Percentiles rank a stretch among this genome's conserved stretches.
Evolutionary conservation across 2,113 vertebrate species (phyloP).

Genomic region (Myrmecophaga tridactyla): DNA sequence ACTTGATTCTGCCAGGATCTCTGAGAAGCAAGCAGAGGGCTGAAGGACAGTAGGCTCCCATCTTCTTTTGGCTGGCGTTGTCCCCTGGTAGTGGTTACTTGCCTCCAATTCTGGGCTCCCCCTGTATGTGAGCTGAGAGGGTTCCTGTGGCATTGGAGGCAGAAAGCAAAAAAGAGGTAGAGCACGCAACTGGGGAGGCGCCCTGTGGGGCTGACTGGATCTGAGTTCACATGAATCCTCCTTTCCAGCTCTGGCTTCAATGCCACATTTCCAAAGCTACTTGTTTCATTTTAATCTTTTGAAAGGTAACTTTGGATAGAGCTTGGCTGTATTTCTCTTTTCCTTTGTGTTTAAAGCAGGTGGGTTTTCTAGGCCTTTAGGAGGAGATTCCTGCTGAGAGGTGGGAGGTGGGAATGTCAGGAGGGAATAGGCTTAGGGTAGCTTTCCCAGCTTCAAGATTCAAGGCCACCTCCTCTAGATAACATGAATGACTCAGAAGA

Average conservation of each 20-base stretch:
- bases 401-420: too few relatives aligned
- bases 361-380: neutral
- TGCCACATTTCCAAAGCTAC: neutral
- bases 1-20: neutral
- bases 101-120: neutral
- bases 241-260: neutral
- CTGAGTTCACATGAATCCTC: neutral
- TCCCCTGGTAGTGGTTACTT: too few relatives aligned
- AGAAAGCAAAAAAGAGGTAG: neutral
- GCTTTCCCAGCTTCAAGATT: neutral
- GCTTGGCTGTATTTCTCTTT: neutral
- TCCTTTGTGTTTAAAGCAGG: neutral
- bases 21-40: neutral
- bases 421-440: neutral
- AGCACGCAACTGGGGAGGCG: fast-evolving
- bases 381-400: neutral
- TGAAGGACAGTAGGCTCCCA: neutral
- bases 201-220: neutral
- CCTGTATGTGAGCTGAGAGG: neutral
- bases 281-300: neutral
- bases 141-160: neutral
- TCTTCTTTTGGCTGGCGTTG: neutral
- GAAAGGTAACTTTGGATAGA: neutral
- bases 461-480: neutral
- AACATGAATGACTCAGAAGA: neutral